Evolutionary conservation across 2,797 vertebrate genomes (phyloP), one percentile per base, ranked within the genome.

Genomic region (Sebastiscus albofasciatus): DNA sequence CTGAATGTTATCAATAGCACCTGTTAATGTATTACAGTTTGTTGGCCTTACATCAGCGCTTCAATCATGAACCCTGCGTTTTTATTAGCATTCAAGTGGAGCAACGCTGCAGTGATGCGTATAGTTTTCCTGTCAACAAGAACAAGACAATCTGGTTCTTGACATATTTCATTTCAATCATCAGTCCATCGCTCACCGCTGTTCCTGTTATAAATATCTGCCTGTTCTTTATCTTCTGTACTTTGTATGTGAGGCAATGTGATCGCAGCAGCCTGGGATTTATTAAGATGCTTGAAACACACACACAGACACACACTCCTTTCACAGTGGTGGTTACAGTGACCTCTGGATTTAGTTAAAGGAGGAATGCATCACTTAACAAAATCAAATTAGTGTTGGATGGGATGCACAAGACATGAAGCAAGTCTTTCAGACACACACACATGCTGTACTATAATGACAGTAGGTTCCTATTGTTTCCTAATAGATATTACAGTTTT

Each of bases 301-400:
- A 39, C 36, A 39, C 36, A 39, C 36, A 12, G 70, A 76, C 78
- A 62, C 46, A 33, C 67, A 68, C 56, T 10, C 39, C 76, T 80
- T 86, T 85, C 81, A 84, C 59, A 67, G 46, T n/a, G 12, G 46
- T 54, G 33, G 46, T 86, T 76, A 81, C 79, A 75, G 80, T 85
- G 81, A 88, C 84, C 78, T 84, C 82, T 87, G 88, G 84, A 33
- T 92, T 87, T 84, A 91, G 87, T 92, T 91, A 92, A 93, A 85
- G 75, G 74, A 86, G 82, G 86, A 91, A 92, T 93, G 88, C 87
- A 91, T 93, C 87, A 88, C 80, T 92, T 93, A 88, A 88, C 84
- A 84, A 86, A 77, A 89, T 92, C 82, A 87, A 93, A 94, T 93
- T 87, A 91, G 55, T 34, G 46, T 59, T 61, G 68, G 79, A 80